These are phyloP conservation scores for Drosophila pandora DNA, from an alignment of 1,140 invertebrate genomes.

Conservation along the genomic window DNA sequence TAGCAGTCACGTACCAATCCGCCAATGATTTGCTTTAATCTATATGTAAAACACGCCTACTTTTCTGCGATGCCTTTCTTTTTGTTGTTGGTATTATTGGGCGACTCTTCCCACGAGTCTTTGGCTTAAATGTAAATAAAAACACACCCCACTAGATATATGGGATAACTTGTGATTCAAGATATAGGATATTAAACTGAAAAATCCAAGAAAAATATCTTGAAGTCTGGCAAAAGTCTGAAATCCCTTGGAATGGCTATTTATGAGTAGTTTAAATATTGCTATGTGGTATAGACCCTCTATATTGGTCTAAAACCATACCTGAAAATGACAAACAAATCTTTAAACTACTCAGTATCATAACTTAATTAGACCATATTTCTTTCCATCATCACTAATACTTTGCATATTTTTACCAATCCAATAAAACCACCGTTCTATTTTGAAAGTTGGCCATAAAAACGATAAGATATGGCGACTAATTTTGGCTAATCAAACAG, in stretches of 20 bases:
- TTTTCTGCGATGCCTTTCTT: slow-evolving; percentile 26
- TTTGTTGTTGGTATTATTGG: slow-evolving; percentile 17
- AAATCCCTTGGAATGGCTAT: neutral
- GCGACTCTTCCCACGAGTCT: slow-evolving; percentile 38
- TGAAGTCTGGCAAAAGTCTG: neutral
- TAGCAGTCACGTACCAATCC: slow-evolving; percentile 43
- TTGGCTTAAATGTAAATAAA: slow-evolving; percentile 55
- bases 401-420: neutral
- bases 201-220: neutral
- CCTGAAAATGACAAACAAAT: neutral
- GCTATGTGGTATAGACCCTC: too few species aligned
- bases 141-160: slow-evolving; percentile 40
- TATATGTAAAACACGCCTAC: slow-evolving; percentile 53
- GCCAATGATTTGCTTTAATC: slow-evolving; percentile 44
- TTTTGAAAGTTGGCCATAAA: slow-evolving; percentile 27
- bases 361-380: neutral
- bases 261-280: neutral
- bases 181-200: slow-evolving; percentile 8
- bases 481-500: slow-evolving; percentile 23
- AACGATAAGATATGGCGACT: slow-evolving; percentile 44
- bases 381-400: neutral
- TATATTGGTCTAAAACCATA: neutral
- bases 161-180: slow-evolving; percentile 37
- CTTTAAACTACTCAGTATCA: neutral
- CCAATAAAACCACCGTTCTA: neutral